Evolutionary conservation across 2,113 vertebrate species (phyloP), one percentile per base, ranked within the genome.

Genomic region (Bungarus multicinctus): DNA sequence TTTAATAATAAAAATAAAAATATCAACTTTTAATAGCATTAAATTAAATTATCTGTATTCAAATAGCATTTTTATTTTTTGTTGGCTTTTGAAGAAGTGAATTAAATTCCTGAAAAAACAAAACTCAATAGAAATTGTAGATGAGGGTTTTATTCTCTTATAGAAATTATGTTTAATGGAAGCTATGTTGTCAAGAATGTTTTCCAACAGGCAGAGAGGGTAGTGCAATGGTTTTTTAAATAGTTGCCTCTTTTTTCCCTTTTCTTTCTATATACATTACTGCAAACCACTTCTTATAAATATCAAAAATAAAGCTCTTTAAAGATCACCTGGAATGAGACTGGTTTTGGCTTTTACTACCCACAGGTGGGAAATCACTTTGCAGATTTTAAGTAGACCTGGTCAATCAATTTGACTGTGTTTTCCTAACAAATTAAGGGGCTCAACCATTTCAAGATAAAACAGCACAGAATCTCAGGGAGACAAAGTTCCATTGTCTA

Each of bases 81-180:
- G n/a, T 16, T 74, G n/a, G n/a, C 69, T 20, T 39, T 74, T 34
- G 96, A 94, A 96, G 92, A 54, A 89, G 47, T 60, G 91, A 93
- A 96, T 96, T 96, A 95, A 95, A 95, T 90, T 34, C 23, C 10
- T 0, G 0, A 90, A 94, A 53, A 88, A 64, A 92, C 90, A 94
- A 30, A 94, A 25, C 94, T 94, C 94, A 95, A 95, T 39, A 91
- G 94, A 95, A 92, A 91, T 94, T 95, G 94, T 96, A 94, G 92
- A 91, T 94, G 92, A 93, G 91, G 88, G 85, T 93, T 95, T 96
- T 93, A 95, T 93, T 95, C 94, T 96, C 93, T 34, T 74, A 34
- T 18, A 94, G n/a, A 95, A 95, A 92, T 90, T 93, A 94, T 58
- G 95, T 96, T 93, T 93, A 96, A 96, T 96, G 93, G 96, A 92